These are phyloP conservation scores for Darevskia nairensis DNA, from an alignment of 2,797 vertebrate genomes.

Conservation along the genomic window DNA sequence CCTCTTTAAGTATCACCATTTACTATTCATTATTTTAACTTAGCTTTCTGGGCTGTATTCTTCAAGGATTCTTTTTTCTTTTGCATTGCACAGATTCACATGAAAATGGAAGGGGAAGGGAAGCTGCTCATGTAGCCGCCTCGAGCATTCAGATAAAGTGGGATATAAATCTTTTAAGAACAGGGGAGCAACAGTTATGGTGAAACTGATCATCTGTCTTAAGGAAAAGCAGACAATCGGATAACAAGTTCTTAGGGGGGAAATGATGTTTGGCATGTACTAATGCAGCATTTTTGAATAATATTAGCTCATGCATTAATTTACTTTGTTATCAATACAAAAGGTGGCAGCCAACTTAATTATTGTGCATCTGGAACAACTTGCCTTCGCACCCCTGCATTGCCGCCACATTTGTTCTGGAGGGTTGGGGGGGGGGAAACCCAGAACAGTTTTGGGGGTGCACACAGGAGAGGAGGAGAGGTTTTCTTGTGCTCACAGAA, in stretches of 20 bases:
- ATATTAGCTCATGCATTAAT: neutral
- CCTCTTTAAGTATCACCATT: neutral
- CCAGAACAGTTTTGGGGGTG: too few relatives aligned
- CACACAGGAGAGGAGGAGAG: too few relatives aligned
- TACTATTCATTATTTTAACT: neutral
- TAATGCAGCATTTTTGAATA: neutral
- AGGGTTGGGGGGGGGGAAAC: too few relatives aligned
- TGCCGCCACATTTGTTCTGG: too few relatives aligned
- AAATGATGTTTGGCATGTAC: neutral
- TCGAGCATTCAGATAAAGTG: constrained; percentile 3
- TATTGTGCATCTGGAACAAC: neutral
- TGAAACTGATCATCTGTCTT: neutral
- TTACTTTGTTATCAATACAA: neutral
- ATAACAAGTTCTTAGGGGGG: neutral
- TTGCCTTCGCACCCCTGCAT: too few relatives aligned
- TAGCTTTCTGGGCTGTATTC: neutral
- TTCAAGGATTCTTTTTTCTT: neutral
- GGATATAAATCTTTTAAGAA: constrained; percentile 5
- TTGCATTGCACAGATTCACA: neutral
- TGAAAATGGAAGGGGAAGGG: neutral
- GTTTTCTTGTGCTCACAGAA: too few relatives aligned
- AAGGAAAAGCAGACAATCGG: neutral
- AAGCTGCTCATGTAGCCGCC: neutral
- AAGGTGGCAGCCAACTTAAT: too few relatives aligned
- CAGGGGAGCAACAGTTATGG: neutral